Evolutionary conservation across 2,888 invertebrate species (phyloP), one percentile per base, ranked within the genome.

Genomic region (Athetis lepigone): DNA sequence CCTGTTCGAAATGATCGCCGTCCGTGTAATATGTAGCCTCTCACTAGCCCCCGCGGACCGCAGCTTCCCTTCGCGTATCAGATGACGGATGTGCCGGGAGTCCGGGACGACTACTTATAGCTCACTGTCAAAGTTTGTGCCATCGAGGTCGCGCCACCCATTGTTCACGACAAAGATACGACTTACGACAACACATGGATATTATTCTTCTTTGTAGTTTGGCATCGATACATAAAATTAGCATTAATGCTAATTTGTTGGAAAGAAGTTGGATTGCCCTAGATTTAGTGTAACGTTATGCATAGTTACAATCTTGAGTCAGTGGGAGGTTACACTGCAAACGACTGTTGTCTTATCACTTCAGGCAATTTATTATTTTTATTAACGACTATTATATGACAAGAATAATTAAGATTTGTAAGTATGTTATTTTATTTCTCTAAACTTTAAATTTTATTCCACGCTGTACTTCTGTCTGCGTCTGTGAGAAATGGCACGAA

Each of bases 71-170:
- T 21, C 50, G 27, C 54, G 55, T 67, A 43, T 27, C 11, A 46
- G 45, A 75, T 75, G 68, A 75, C 57, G 76, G 57, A 75, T 75
- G 57, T 58, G 16, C 9, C 13, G 8, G 16, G 52, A 16, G n/a
- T n/a, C n/a, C n/a, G 27, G 61, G 42, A 45, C 61, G 45, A 42
- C 50, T 45, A 37, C 62, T 58, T 60, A 62, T 66, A 59, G 51
- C 54, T 75, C 71, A 54, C 55, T 56, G 74, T 58, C 59, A 40
- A 60, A 75, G 19, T 70, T 63, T n/a, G 21, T 16, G 46, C 27
- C 5, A 7, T 18, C 55, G 60, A 64, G 63, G 67, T 71, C 75
- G n/a, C 29, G 21, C 1, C 43, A 9, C 49, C 51, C 58, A 57
- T 62, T 70, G 62, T 59, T 66, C 56, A 9, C 19, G 51, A n/a